phyloP scores from a whole-genome alignment of 2,113 vertebrate species.

The Terrapene triunguis region DNA sequence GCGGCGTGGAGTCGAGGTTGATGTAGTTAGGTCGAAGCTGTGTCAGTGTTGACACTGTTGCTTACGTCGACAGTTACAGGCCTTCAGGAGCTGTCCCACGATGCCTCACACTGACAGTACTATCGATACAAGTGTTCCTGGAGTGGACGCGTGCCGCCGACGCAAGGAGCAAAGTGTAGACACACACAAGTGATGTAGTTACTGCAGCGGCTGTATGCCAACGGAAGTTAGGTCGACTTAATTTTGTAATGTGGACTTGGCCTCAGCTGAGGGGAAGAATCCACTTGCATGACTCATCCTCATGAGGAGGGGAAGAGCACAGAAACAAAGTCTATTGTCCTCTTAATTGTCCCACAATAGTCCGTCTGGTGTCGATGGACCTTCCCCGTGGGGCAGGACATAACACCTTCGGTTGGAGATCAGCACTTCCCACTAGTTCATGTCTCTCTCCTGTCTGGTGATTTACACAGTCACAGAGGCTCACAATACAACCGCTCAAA shows the following conservation, averaged over 20 bases:
- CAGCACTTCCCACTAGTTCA: too few species aligned
- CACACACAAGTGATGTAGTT: background rate
- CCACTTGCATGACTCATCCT: background rate
- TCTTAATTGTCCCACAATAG: too few species aligned
- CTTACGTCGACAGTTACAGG: background rate
- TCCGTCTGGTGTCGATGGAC: too few species aligned
- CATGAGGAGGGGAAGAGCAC: background rate
- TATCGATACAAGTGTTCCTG: background rate
- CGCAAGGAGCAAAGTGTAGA: too few species aligned
- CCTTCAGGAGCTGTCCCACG: too few species aligned
- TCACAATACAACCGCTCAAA: too few species aligned
- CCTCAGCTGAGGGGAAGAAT: background rate
- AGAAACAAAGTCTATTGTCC: background rate
- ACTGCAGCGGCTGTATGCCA: background rate
- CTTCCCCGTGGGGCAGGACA: too few species aligned
- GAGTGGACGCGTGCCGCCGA: background rate
- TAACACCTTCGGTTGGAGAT: too few species aligned
- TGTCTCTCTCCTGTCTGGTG: too few species aligned
- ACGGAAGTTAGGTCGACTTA: background rate
- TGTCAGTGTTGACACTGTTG: background rate
- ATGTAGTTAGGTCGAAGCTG: too few species aligned
- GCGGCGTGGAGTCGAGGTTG: background rate
- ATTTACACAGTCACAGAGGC: too few species aligned
- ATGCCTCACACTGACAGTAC: too few species aligned
- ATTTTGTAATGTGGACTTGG: background rate